Percentiles rank a stretch among this genome's conserved stretches.
Conservation (phyloP, 2,888 invertebrate species). For the Spilarctia lutea region DNA sequence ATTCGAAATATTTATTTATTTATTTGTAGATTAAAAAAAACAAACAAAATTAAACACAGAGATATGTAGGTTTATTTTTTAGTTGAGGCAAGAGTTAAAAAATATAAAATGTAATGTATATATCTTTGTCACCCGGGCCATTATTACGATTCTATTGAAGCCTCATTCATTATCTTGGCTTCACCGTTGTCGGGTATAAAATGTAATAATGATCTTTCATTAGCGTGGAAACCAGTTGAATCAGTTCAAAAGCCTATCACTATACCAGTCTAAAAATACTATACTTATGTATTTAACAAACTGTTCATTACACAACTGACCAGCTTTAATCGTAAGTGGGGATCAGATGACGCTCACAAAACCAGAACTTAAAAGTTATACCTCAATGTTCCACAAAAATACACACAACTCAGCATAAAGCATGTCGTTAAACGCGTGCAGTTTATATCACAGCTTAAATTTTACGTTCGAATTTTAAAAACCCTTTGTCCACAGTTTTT, state of each 20-base stretch:
- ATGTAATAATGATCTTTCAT: too few species aligned
- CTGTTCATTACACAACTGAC: background rate
- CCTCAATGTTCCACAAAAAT: background rate
- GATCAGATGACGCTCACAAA: background rate
- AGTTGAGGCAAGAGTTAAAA: too few species aligned
- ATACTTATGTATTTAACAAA: background rate
- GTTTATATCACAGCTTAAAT: background rate
- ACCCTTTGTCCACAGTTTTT: slow-evolving; percentile 14
- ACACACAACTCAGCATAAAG: background rate
- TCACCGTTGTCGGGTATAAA: too few species aligned
- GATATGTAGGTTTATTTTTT: too few species aligned
- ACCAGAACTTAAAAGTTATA: background rate
- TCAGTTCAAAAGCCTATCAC: background rate
- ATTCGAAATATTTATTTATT: too few species aligned
- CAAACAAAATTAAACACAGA: too few species aligned
- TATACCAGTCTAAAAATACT: background rate
- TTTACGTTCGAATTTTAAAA: slow-evolving; percentile 7
- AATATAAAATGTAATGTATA: too few species aligned
- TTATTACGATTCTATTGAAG: too few species aligned
- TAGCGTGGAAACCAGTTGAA: background rate
- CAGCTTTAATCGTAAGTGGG: background rate
- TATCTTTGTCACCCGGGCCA: too few species aligned
- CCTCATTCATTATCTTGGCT: too few species aligned
- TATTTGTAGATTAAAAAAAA: too few species aligned
- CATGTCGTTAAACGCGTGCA: background rate